A percentile compares a stretch with the other conserved stretches of the same genome.
Evolutionary conservation across 2,113 vertebrate species (phyloP).

Genomic region (Chaetops frenatus): DNA sequence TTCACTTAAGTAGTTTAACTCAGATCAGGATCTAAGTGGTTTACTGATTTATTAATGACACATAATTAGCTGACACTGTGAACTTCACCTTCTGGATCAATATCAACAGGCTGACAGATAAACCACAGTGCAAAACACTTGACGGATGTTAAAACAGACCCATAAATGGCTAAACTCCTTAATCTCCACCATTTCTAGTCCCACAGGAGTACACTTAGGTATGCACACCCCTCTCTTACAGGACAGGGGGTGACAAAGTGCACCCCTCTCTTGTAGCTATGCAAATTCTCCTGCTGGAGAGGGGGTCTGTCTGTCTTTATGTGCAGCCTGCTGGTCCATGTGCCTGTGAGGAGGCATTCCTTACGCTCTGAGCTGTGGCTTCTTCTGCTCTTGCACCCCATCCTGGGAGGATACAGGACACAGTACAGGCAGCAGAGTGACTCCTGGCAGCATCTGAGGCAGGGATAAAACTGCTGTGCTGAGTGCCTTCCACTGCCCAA

Average conservation of each 20-base stretch:
- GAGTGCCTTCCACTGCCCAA: neutral
- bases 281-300: neutral
- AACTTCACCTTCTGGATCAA: neutral
- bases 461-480: neutral
- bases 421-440: accelerated
- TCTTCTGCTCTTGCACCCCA: neutral
- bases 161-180: neutral
- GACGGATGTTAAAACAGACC: neutral
- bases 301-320: neutral
- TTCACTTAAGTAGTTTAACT: neutral
- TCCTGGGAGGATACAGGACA: neutral
- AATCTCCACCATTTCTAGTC: neutral
- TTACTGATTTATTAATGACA: slow-evolving; percentile 34
- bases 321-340: accelerated
- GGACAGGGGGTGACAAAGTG: neutral
- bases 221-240: neutral
- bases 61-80: neutral
- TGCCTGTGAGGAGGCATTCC: neutral
- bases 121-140: neutral
- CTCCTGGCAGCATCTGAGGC: neutral
- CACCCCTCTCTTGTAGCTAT: neutral
- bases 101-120: neutral
- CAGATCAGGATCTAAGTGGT: neutral
- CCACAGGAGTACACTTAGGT: accelerated
- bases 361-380: neutral